Evolutionary conservation across 2,113 vertebrate species (phyloP).

Genomic region (Clinocottus analis): DNA sequence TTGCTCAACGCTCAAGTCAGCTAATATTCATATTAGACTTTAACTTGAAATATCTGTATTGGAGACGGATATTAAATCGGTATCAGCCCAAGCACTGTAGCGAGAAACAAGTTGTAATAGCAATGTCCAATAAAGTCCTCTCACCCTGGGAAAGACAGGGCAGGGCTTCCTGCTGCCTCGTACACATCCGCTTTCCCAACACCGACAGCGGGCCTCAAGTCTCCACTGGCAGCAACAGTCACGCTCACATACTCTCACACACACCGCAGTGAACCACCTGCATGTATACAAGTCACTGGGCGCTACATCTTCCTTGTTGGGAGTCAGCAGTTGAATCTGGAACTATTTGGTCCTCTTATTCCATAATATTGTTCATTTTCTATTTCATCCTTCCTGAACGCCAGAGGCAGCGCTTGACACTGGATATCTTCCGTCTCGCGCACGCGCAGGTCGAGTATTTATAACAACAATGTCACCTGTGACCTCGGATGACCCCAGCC

Average conservation of each 20-base stretch:
- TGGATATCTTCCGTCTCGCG: no score
- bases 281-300: neutral
- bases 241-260: conserved; percentile 12
- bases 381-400: no score
- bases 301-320: conserved; percentile 12
- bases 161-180: conserved; percentile 82
- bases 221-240: conserved; percentile 59
- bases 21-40: conserved; percentile 1
- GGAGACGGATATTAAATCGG: conserved; percentile 24
- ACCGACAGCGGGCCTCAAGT: conserved; percentile 59
- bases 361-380: neutral
- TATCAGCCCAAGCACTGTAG: conserved; percentile 22
- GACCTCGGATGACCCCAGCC: no score
- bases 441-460: no score
- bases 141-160: conserved; percentile 81
- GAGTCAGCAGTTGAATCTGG: conserved; percentile 6
- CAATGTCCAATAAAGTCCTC: conserved; percentile 47
- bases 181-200: conserved; percentile 82
- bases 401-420: no score
- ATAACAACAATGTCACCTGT: no score
- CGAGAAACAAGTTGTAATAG: conserved; percentile 22
- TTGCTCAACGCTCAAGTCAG: neutral
- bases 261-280: conserved; percentile 31
- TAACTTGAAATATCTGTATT: conserved; percentile 17
- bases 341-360: conserved; percentile 5